Percentiles rank a stretch among this genome's conserved stretches.
Evolutionary conservation across 2,113 vertebrate genomes (phyloP).

Genomic region (Herpailurus yagouaroundi): DNA sequence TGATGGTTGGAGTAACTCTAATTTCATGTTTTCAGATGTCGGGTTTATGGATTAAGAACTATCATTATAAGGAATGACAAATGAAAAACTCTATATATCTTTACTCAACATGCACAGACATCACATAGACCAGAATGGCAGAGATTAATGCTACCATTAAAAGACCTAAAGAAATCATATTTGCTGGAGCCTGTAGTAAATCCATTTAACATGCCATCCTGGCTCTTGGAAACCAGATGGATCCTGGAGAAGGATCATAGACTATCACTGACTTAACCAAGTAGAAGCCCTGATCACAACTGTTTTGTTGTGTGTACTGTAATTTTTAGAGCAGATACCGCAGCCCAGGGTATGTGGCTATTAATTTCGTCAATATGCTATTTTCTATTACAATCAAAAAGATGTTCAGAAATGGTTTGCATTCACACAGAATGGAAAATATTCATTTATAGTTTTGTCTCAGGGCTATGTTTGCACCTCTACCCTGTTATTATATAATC

Average conservation of each 20-base stretch:
- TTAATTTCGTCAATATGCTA: neutral
- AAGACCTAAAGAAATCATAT: neutral
- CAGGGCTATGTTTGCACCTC: neutral
- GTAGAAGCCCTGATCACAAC: neutral
- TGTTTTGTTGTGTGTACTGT: neutral
- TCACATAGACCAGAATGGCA: neutral
- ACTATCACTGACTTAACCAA: neutral
- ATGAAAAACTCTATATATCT: neutral
- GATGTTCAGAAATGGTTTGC: neutral
- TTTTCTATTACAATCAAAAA: neutral
- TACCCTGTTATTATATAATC: neutral
- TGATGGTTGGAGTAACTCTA: neutral
- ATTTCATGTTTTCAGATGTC: neutral
- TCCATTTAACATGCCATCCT: neutral
- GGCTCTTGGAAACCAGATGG: neutral
- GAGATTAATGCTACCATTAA: neutral
- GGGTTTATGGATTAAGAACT: neutral
- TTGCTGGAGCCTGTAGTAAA: too few species aligned
- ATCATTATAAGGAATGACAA: neutral
- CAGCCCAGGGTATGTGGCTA: neutral
- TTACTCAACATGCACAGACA: neutral
- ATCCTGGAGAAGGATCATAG: neutral
- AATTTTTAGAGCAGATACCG: neutral
- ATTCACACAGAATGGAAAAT: neutral
- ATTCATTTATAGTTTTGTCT: neutral